phyloP scores from a whole-genome alignment of 2,797 vertebrate genomes.

The Lepilemur septentrionalis region DNA sequence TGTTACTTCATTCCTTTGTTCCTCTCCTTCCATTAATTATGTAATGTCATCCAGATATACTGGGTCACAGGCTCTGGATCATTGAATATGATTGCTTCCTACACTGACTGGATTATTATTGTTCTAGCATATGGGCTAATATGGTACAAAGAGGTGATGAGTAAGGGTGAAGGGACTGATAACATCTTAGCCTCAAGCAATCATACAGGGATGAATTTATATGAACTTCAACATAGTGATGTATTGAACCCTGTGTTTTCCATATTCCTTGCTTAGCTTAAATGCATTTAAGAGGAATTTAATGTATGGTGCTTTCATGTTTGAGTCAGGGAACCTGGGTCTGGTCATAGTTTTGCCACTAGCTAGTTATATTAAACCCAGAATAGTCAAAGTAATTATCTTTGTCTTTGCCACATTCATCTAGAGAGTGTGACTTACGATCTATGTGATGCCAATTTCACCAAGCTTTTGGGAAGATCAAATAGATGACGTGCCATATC shows the following conservation, averaged over 20 bases:
- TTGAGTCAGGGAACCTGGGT: background rate
- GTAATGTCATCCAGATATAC: background rate
- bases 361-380: background rate
- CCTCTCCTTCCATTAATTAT: background rate
- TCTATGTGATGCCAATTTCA: background rate
- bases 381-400: conserved; percentile 18
- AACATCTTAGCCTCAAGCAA: background rate
- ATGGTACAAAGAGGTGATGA: background rate
- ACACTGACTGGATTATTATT: background rate
- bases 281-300: background rate
- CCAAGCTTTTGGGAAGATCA: background rate
- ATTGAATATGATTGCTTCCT: background rate
- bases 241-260: background rate
- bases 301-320: background rate
- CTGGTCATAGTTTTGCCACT: background rate
- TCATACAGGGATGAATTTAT: background rate
- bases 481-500: background rate
- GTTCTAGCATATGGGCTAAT: background rate
- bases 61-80: background rate
- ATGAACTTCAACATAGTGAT: background rate
- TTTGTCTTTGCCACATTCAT: background rate
- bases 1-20: conserved; percentile 13
- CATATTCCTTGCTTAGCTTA: background rate
- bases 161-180: background rate
- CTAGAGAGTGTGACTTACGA: background rate